A percentile compares a stretch with the other conserved stretches of the same genome.
These are phyloP conservation scores for Stegana nigrithorax DNA, from an alignment of 2,888 invertebrate genomes.

Conservation along the genomic window DNA sequence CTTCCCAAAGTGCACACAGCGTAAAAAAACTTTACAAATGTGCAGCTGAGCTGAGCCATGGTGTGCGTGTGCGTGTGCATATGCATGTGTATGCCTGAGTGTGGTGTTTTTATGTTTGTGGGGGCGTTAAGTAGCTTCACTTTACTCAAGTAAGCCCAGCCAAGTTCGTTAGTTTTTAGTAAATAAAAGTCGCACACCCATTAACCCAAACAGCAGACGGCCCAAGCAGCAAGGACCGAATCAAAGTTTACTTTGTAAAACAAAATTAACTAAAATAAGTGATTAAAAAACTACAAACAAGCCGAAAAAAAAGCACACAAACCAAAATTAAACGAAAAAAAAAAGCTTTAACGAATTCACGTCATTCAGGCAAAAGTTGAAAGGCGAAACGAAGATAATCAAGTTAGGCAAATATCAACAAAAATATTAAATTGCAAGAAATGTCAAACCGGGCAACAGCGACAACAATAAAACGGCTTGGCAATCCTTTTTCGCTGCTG, in stretches of 20 bases:
- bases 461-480: constrained; percentile 5
- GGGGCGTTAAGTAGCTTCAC: no score
- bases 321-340: not conserved
- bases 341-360: not conserved
- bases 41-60: no score
- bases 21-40: no score
- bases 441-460: not conserved
- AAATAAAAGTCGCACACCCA: not conserved
- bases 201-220: not conserved
- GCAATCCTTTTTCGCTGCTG: constrained; percentile 4
- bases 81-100: no score
- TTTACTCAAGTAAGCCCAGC: no score
- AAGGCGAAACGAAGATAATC: constrained; percentile 34
- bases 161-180: no score
- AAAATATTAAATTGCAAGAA: constrained; percentile 19
- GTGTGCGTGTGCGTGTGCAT: no score
- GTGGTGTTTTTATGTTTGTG: no score
- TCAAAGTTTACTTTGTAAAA: not conserved
- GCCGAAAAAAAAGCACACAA: not conserved
- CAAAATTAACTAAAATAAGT: not conserved
- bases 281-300: not conserved
- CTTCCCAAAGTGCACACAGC: no score
- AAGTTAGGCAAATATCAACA: constrained; percentile 54
- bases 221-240: not conserved
- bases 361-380: constrained; percentile 35